Evolutionary conservation across 2,888 invertebrate genomes (phyloP).

Genomic region (Drosophila tripunctata): DNA sequence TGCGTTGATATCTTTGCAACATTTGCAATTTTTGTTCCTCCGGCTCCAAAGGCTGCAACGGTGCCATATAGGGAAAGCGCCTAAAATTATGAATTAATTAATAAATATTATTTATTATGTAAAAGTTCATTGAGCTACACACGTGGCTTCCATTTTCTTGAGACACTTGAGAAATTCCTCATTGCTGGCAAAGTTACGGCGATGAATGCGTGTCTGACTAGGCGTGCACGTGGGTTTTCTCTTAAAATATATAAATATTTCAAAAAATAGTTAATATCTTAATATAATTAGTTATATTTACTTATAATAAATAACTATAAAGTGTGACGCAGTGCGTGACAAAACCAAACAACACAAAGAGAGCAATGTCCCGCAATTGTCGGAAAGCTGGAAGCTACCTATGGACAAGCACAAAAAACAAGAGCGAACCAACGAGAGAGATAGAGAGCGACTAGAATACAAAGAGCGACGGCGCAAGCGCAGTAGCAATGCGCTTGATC

Average conservation of each 20-base stretch:
- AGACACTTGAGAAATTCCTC: slow-evolving; percentile 77
- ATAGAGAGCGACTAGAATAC: too few species aligned
- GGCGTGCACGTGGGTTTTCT: slow-evolving; percentile 26
- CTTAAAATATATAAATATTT: not conserved
- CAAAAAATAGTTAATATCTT: not conserved
- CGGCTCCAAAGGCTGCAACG: slow-evolving; percentile 81
- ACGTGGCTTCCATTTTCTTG: slow-evolving; percentile 76
- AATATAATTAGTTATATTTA: too few species aligned
- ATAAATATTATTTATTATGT: not conserved
- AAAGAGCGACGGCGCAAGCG: too few species aligned
- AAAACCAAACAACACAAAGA: too few species aligned
- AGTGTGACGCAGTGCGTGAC: too few species aligned
- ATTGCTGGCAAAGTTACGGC: slow-evolving; percentile 67
- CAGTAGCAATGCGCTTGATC: too few species aligned
- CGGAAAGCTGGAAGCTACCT: too few species aligned
- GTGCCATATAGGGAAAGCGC: slow-evolving; percentile 80
- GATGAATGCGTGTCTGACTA: slow-evolving; percentile 41
- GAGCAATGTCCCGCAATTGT: too few species aligned
- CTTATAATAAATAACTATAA: too few species aligned
- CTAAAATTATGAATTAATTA: slow-evolving; percentile 43
- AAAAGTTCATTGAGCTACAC: slow-evolving; percentile 36
- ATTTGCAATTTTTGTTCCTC: slow-evolving; percentile 80
- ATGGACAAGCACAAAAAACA: too few species aligned
- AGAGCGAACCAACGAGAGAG: too few species aligned
- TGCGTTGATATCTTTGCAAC: slow-evolving; percentile 62